Evolutionary conservation across 2,888 invertebrate genomes (phyloP).

Genomic region (Megastigmus dorsalis): DNA sequence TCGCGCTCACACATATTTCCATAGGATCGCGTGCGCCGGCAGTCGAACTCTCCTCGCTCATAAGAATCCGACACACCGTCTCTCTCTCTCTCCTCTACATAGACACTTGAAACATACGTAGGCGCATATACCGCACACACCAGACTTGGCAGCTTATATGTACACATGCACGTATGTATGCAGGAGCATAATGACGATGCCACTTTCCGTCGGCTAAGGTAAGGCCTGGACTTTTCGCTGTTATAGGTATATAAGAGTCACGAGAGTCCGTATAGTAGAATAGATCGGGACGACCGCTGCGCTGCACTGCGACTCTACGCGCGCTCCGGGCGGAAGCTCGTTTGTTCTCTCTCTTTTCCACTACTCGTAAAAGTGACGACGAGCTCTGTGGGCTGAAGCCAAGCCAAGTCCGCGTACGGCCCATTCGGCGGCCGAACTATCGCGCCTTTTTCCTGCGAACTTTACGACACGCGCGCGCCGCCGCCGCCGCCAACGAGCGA

Average conservation of each 20-base stretch:
- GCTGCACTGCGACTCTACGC: conserved; percentile 23
- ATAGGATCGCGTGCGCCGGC: conserved; percentile 18
- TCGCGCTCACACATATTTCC: background rate
- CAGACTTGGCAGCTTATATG: no score
- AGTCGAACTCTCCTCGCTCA: background rate
- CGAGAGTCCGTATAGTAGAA: no score
- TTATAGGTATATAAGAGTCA: no score
- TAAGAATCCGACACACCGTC: conserved; percentile 22
- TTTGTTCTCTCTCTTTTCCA: conserved; percentile 23
- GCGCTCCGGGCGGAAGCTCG: conserved; percentile 29
- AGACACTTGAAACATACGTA: no score
- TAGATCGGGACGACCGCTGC: conserved; percentile 43
- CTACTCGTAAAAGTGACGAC: conserved; percentile 31
- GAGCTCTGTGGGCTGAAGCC: no score
- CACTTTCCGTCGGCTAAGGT: conserved; percentile 67
- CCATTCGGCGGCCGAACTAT: no score
- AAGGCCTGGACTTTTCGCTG: conserved; percentile 63
- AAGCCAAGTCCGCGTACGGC: no score
- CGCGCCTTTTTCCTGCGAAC: background rate
- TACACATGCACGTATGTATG: conserved; percentile 56
- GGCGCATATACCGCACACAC: no score
- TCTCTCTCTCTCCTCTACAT: no score
- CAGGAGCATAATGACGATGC: conserved; percentile 66
- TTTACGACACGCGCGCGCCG: conserved; percentile 17
- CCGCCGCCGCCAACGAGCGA: no score